Evolutionary conservation across 1,140 invertebrate genomes (phyloP).

Genomic region (Amyelois transitella): DNA sequence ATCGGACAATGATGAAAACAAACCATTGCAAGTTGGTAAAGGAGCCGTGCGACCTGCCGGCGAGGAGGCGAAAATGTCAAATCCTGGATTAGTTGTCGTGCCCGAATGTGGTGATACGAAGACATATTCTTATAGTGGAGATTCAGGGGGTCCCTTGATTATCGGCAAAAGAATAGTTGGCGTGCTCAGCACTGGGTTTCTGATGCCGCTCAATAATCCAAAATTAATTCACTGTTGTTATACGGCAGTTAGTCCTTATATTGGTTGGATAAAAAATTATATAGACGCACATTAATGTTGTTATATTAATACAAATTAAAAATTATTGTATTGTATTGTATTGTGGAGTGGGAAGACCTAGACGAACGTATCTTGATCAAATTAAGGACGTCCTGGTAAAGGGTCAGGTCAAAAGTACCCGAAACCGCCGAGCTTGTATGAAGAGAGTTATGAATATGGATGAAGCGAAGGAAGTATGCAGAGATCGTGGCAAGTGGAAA

Average conservation of each 20-base stretch:
- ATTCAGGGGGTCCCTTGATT: background rate
- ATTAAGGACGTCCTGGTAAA: no score
- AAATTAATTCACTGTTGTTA: background rate
- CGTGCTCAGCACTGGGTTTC: background rate
- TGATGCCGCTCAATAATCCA: background rate
- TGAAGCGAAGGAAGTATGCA: no score
- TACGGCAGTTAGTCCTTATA: background rate
- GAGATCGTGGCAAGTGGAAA: no score
- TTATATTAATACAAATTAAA: no score
- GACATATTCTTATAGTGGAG: background rate
- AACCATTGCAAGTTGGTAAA: background rate
- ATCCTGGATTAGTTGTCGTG: background rate
- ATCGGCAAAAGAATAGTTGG: background rate
- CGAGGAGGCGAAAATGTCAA: background rate
- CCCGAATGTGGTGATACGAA: background rate
- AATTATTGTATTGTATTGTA: no score
- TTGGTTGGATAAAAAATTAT: background rate
- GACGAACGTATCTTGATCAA: no score
- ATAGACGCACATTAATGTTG: no score
- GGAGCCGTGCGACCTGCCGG: background rate
- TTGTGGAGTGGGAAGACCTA: no score
- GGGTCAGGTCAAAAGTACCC: no score
- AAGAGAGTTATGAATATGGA: no score
- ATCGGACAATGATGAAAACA: background rate
- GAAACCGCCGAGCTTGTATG: no score